These are phyloP conservation scores for Oreocharis arfaki DNA, from an alignment of 2,113 vertebrate genomes.

Conservation along the genomic window DNA sequence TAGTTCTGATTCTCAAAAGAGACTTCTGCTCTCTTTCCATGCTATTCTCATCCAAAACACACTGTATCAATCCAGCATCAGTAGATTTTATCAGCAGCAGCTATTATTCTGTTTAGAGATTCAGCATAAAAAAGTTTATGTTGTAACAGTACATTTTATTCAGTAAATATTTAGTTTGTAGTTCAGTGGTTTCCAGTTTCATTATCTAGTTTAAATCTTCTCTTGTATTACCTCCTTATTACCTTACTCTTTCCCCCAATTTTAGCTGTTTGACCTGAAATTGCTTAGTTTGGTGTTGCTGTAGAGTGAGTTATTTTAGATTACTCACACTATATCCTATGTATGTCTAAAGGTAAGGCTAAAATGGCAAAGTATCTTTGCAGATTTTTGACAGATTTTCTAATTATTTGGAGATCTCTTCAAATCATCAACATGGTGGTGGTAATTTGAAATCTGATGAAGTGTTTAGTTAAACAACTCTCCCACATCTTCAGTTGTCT, in stretches of 20 bases:
- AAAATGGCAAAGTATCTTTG: not conserved
- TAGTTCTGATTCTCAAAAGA: conserved; percentile 56
- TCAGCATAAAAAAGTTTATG: not conserved
- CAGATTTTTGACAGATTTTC: not conserved
- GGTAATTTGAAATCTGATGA: not conserved
- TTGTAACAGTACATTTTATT: not conserved
- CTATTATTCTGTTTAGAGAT: conserved; percentile 7
- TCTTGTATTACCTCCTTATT: not conserved
- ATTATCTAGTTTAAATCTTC: not conserved
- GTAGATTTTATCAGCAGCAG: not conserved
- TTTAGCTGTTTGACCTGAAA: not conserved
- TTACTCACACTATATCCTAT: not conserved
- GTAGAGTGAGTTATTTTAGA: not conserved
- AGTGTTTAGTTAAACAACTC: not conserved
- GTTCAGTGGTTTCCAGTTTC: not conserved
- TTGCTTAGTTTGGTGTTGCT: not conserved
- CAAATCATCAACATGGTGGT: not conserved
- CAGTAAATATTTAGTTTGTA: not conserved
- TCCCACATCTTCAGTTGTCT: not conserved
- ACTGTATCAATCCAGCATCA: conserved; percentile 16
- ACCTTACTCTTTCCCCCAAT: not conserved
- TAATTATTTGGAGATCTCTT: not conserved
- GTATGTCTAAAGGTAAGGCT: not conserved
- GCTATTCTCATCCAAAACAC: conserved; percentile 48
- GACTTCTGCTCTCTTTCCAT: conserved; percentile 41